phyloP scores from a whole-genome alignment of 2,113 vertebrate genomes.

The Myrmecobius fasciatus region DNA sequence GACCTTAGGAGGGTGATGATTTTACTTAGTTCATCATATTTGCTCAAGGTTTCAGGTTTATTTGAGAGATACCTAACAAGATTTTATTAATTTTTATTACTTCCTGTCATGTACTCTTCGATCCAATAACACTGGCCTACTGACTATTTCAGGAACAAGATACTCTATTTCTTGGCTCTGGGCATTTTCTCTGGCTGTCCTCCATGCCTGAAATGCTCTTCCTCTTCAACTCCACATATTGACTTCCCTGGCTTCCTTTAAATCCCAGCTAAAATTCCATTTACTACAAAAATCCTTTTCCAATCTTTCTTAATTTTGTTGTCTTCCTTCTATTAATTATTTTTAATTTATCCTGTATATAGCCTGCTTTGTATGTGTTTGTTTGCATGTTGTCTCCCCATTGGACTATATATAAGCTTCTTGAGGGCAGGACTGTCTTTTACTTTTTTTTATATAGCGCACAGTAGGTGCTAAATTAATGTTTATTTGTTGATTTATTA shows the following conservation, averaged over 20 bases:
- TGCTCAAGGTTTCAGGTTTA: background rate
- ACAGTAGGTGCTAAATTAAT: background rate
- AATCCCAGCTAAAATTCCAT: background rate
- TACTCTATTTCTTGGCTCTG: background rate
- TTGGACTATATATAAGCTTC: background rate
- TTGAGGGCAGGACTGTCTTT: background rate
- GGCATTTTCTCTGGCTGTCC: background rate
- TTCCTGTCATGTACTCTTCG: background rate
- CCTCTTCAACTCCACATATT: background rate
- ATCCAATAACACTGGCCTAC: background rate
- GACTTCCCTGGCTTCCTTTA: background rate
- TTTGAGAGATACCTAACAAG: background rate
- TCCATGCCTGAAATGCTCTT: background rate
- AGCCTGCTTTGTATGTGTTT: background rate
- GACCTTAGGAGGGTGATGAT: background rate
- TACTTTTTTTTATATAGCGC: background rate
- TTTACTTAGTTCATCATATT: background rate
- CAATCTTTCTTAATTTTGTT: background rate
- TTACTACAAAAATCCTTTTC: background rate
- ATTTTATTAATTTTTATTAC: background rate
- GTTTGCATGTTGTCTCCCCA: background rate
- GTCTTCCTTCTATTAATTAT: background rate
- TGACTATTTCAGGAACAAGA: background rate
- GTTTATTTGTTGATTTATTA: background rate
- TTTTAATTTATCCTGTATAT: background rate